Evolutionary conservation across 2,888 invertebrate species (phyloP).

Genomic region (Agrotis exclamationis): DNA sequence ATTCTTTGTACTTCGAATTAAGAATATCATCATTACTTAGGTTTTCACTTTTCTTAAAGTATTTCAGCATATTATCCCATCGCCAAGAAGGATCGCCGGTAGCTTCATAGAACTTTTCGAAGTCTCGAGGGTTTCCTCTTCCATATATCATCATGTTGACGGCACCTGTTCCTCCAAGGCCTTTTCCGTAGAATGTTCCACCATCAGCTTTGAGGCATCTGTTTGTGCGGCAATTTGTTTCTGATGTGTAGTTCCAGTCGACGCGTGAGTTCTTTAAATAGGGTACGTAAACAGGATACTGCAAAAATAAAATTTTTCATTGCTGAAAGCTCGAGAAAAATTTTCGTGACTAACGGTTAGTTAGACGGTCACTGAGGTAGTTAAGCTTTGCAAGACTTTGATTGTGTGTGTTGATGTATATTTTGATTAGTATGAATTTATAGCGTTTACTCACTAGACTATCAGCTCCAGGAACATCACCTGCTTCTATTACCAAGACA

Average conservation of each 20-base stretch:
- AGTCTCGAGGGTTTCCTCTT: conserved; percentile 68
- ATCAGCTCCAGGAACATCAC: conserved; percentile 60
- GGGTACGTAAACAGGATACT: conserved; percentile 56
- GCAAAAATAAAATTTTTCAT: conserved; percentile 30
- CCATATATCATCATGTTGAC: conserved; percentile 67
- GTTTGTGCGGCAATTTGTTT: conserved; percentile 35
- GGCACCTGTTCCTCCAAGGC: conserved; percentile 72
- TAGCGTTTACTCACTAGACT: conserved; percentile 48
- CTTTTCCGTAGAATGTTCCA: conserved; percentile 65
- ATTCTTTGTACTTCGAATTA: conserved; percentile 44
- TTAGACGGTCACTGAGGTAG: too few species aligned
- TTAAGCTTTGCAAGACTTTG: neutral
- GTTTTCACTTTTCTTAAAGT: conserved; percentile 71
- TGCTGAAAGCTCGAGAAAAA: too few species aligned
- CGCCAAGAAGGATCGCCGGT: conserved; percentile 68
- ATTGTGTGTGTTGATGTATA: too few species aligned
- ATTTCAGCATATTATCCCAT: conserved; percentile 65
- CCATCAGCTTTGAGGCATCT: conserved; percentile 22
- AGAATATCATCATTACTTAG: conserved; percentile 52
- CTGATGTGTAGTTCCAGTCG: conserved; percentile 68
- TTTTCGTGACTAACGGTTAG: too few species aligned
- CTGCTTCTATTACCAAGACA: conserved; percentile 66
- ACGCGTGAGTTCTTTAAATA: conserved; percentile 23
- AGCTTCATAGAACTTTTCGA: conserved; percentile 63
- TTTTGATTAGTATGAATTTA: too few species aligned